Evolutionary conservation across 2,797 vertebrate species (phyloP).

Genomic region (Artibeus jamaicensis): DNA sequence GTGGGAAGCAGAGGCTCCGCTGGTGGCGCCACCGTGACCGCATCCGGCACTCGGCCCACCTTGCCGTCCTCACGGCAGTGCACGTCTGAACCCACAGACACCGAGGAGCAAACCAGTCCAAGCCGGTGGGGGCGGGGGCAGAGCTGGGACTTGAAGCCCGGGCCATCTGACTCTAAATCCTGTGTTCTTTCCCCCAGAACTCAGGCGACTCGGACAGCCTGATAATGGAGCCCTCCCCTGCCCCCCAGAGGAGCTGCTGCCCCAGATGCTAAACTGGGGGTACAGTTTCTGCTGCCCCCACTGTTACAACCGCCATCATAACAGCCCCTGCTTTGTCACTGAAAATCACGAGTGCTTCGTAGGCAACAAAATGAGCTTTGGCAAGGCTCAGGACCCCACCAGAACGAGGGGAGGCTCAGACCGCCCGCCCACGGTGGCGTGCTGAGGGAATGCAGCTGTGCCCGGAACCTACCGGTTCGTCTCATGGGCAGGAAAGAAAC

Average conservation of each 20-base stretch:
- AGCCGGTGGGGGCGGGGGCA: neutral
- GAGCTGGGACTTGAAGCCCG: neutral
- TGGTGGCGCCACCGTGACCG: accelerated
- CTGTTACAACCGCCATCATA: too few species aligned
- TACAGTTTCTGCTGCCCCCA: neutral
- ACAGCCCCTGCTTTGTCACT: neutral
- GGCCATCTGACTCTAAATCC: neutral
- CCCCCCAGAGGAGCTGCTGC: neutral
- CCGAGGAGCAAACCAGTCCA: neutral
- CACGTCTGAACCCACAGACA: neutral
- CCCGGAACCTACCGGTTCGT: neutral
- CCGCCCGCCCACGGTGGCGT: accelerated
- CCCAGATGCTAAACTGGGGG: neutral
- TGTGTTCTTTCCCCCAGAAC: neutral
- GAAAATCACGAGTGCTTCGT: neutral
- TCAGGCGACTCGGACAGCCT: neutral
- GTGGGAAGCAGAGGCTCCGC: neutral
- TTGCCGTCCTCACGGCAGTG: accelerated
- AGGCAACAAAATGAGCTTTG: neutral
- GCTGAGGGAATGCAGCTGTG: neutral
- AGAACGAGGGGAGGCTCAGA: neutral
- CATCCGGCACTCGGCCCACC: accelerated
- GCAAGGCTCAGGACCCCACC: neutral
- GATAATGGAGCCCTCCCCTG: neutral
- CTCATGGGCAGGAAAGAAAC: neutral